phyloP scores from a whole-genome alignment of 2,888 invertebrate species.

The Ormia ochracea region DNA sequence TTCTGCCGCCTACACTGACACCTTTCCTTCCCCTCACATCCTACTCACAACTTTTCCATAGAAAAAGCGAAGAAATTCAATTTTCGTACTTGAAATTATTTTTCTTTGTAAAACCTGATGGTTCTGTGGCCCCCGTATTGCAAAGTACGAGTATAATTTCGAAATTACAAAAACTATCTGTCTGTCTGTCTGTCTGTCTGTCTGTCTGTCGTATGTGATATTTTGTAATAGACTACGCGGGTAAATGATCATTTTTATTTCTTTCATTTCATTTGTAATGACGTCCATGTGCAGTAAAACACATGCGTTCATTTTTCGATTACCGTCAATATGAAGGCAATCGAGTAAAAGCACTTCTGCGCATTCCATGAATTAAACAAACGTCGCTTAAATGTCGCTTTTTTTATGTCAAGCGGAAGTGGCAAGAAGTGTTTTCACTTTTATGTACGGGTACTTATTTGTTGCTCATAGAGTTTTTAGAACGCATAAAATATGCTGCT shows the following conservation, averaged over 20 bases:
- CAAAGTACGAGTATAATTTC: slow-evolving; percentile 13
- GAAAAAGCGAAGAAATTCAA: not conserved
- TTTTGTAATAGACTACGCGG: slow-evolving; percentile 30
- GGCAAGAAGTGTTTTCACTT: slow-evolving; percentile 29
- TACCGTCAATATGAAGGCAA: not conserved
- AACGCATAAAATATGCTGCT: slow-evolving; percentile 1
- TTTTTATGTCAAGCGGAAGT: slow-evolving; percentile 20
- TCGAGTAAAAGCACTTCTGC: not conserved
- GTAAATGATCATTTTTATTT: not conserved
- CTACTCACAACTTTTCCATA: not conserved
- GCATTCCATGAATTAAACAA: not conserved
- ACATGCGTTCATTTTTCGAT: not conserved
- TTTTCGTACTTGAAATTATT: slow-evolving; percentile 10
- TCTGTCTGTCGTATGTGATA: not conserved
- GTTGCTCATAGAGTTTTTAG: slow-evolving; percentile 8
- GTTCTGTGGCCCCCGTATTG: not conserved
- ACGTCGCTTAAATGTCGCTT: not conserved
- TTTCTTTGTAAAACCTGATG: not conserved
- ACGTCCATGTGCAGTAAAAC: not conserved
- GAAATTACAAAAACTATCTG: not conserved
- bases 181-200: not conserved
- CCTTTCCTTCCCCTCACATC: not conserved
- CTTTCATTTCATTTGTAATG: not conserved
- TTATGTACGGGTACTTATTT: slow-evolving; percentile 3
- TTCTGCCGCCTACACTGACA: not conserved